Conservation (phyloP, 2,113 vertebrate species). For the Aleadryas rufinucha region DNA sequence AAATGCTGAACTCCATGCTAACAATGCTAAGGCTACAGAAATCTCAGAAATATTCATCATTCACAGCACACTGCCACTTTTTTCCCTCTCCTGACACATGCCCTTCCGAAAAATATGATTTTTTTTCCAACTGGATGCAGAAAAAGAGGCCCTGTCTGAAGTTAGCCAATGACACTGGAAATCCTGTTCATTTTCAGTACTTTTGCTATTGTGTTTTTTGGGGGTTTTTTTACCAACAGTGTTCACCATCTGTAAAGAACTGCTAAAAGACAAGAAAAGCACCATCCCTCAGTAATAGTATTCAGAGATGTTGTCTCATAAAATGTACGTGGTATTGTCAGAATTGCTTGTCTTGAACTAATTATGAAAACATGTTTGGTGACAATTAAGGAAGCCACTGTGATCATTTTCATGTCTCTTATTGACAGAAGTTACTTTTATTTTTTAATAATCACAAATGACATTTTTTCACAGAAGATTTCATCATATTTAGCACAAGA, state of each 20-base stretch:
- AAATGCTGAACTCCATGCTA: background rate
- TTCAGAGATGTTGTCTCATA: constrained; percentile 34
- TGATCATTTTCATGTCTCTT: background rate
- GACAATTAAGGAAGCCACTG: constrained; percentile 57
- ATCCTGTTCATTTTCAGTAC: background rate
- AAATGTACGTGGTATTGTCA: background rate
- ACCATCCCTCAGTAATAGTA: background rate
- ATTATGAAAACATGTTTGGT: constrained; percentile 51
- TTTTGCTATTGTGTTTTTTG: background rate
- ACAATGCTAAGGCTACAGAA: background rate
- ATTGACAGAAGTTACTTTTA: constrained; percentile 14
- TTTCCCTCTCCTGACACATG: background rate
- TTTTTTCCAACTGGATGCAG: background rate
- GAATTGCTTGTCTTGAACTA: constrained; percentile 62
- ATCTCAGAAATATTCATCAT: background rate
- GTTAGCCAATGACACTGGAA: background rate
- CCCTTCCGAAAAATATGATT: background rate
- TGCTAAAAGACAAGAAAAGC: background rate
- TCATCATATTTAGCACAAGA: background rate
- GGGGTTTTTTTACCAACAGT: background rate
- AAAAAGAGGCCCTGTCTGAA: background rate
- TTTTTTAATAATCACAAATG: background rate
- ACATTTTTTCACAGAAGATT: background rate
- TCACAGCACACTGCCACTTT: background rate
- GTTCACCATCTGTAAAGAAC: constrained; percentile 11